phyloP scores from a whole-genome alignment of 1,140 invertebrate species.

The Carposina sasakii region DNA sequence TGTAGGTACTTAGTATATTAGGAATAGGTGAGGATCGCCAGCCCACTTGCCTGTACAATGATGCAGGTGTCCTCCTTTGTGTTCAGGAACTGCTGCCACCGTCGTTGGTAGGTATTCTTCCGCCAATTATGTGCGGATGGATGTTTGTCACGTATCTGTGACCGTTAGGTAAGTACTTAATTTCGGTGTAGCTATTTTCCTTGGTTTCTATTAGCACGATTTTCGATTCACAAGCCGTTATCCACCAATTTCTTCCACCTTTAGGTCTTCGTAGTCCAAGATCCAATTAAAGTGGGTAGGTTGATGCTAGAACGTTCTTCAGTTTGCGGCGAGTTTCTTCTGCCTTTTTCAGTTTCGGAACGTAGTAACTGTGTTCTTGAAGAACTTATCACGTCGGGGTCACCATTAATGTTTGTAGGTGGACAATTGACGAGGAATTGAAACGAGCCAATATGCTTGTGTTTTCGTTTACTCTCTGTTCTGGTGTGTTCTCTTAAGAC shows the following conservation, averaged over 20 bases:
- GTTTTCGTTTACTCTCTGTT: too few relatives aligned
- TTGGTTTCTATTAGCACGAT: neutral
- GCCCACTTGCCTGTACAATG: neutral
- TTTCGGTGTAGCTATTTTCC: neutral
- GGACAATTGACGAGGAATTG: too few relatives aligned
- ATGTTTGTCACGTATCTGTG: neutral
- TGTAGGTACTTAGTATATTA: neutral
- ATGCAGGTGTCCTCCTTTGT: too few relatives aligned
- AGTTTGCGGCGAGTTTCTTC: too few relatives aligned
- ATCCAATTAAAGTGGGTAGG: too few relatives aligned
- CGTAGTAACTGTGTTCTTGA: neutral
- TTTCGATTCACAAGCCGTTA: neutral
- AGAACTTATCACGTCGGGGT: neutral
- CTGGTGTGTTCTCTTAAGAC: too few relatives aligned
- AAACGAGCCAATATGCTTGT: too few relatives aligned
- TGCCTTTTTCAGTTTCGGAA: too few relatives aligned
- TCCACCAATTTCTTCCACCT: too few relatives aligned
- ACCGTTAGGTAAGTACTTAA: neutral
- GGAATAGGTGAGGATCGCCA: neutral
- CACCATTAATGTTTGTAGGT: too few relatives aligned
- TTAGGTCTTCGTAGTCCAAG: too few relatives aligned
- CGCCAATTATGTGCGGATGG: neutral
- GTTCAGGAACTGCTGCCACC: neutral
- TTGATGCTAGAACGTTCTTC: too few relatives aligned
- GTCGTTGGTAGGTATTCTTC: neutral